Conservation (phyloP, 2,797 vertebrate species). For the Adrianichthys oophorus region DNA sequence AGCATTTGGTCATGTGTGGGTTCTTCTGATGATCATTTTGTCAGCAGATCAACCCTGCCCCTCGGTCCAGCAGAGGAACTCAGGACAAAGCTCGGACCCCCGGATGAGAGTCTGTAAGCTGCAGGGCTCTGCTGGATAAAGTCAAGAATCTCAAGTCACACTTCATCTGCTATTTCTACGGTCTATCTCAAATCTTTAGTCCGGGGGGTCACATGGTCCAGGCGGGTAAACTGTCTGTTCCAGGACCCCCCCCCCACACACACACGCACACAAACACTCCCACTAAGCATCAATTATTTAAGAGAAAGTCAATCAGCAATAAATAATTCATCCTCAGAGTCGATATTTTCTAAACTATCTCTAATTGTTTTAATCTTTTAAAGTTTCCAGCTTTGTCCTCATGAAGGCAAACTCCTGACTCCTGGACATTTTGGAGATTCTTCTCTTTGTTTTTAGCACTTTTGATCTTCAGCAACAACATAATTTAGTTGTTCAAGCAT, state of each 20-base stretch:
- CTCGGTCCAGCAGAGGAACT: too few relatives aligned
- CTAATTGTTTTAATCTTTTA: conserved; percentile 33
- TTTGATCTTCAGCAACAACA: too few relatives aligned
- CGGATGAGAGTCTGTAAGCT: too few relatives aligned
- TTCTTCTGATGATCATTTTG: too few relatives aligned
- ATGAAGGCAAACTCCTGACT: neutral
- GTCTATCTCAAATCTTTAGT: conserved; percentile 21
- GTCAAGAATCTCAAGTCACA: too few relatives aligned
- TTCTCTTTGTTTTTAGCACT: too few relatives aligned
- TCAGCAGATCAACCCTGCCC: too few relatives aligned
- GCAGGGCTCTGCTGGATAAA: too few relatives aligned
- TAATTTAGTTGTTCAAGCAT: too few relatives aligned
- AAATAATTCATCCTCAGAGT: conserved; percentile 64
- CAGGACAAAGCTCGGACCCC: too few relatives aligned
- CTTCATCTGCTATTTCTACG: conserved; percentile 32
- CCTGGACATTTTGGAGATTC: neutral
- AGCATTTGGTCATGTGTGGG: too few relatives aligned
- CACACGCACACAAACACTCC: too few relatives aligned
- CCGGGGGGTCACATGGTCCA: conserved; percentile 31
- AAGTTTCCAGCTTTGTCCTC: conserved; percentile 10
- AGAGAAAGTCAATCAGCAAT: conserved; percentile 49
- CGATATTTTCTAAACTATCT: conserved; percentile 70
- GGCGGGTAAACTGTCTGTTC: conserved; percentile 27
- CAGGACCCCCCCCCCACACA: conserved; percentile 11
- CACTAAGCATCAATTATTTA: conserved; percentile 58